These are phyloP conservation scores for Sipha maydis DNA, from an alignment of 2,888 invertebrate genomes.

Conservation along the genomic window DNA sequence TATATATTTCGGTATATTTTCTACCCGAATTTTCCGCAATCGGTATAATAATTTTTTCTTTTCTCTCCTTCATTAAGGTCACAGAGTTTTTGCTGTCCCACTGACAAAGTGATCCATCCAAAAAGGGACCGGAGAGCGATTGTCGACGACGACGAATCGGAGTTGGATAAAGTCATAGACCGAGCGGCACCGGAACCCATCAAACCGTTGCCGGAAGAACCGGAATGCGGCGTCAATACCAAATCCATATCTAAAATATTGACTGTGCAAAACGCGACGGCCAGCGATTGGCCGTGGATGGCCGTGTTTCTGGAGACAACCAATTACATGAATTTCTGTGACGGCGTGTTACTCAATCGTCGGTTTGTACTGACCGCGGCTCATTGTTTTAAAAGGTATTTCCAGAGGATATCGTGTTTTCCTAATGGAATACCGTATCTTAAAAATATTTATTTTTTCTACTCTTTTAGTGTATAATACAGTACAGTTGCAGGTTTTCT, in stretches of 20 bases:
- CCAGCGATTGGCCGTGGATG: constrained; percentile 85
- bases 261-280: constrained; percentile 63
- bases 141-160: constrained; percentile 10
- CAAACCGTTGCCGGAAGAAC: constrained; percentile 50
- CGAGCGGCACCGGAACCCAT: constrained; percentile 26
- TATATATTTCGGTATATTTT: no score
- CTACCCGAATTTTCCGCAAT: no score
- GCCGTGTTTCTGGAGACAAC: constrained; percentile 77
- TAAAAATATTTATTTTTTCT: no score
- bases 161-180: constrained; percentile 35
- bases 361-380: constrained; percentile 82
- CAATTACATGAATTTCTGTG: constrained; percentile 77
- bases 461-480: no score
- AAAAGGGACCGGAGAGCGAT: not conserved
- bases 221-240: constrained; percentile 61
- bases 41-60: not conserved
- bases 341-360: constrained; percentile 83
- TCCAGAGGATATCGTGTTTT: not conserved
- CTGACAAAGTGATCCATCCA: not conserved
- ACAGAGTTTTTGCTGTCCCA: constrained; percentile 27
- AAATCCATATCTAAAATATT: constrained; percentile 45
- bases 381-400: constrained; percentile 76
- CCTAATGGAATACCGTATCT: no score
- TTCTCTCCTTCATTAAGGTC: not conserved
- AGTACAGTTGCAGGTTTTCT: no score